phyloP scores from a whole-genome alignment of 2,797 vertebrate genomes.

The Lagocephalus sceleratus region DNA sequence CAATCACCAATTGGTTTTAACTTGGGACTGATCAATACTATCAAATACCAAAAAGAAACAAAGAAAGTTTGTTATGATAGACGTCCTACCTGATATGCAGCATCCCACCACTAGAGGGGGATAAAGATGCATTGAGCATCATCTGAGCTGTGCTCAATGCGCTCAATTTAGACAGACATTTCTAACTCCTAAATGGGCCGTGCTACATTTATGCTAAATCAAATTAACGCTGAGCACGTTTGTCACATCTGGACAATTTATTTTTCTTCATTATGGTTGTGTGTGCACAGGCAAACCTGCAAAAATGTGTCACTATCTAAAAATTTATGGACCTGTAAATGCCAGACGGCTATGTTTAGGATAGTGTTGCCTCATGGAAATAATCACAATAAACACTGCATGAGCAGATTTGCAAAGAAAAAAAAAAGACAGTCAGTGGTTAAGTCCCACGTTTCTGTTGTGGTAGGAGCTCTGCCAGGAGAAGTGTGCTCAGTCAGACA shows the following conservation, averaged over 20 bases:
- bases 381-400: conserved; percentile 38
- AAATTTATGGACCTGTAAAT: conserved; percentile 15
- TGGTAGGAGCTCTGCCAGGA: conserved; percentile 19
- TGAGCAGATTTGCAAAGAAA: conserved; percentile 28
- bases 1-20: too few relatives aligned
- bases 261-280: background rate
- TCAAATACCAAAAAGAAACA: too few relatives aligned
- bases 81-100: too few relatives aligned
- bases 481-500: conserved; percentile 36
- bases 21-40: too few relatives aligned
- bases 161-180: background rate
- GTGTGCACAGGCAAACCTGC: background rate
- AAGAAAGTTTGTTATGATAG: too few relatives aligned
- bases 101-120: background rate
- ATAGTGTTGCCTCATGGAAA: conserved; percentile 30
- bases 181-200: background rate
- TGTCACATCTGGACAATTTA: background rate
- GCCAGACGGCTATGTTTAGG: conserved; percentile 14
- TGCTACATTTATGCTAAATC: too few relatives aligned
- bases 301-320: background rate
- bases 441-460: conserved; percentile 19
- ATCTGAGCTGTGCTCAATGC: too few relatives aligned
- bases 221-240: background rate
- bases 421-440: conserved; percentile 14
- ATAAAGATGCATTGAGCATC: background rate